Conservation (phyloP, 2,888 invertebrate species). For the Ecliptopera silaceata region DNA sequence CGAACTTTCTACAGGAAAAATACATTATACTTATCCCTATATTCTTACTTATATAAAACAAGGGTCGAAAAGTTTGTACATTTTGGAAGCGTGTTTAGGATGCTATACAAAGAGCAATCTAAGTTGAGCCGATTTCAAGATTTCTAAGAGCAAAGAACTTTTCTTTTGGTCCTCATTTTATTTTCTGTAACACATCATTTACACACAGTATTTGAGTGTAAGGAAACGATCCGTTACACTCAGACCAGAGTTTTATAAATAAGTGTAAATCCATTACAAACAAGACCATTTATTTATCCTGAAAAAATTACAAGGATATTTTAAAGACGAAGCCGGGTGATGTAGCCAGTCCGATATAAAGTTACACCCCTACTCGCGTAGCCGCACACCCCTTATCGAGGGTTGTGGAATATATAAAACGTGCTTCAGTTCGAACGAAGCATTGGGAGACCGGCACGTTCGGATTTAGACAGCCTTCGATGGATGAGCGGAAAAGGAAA, state of each 20-base stretch:
- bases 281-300: neutral
- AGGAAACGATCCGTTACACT: too few species aligned
- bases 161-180: too few species aligned
- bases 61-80: neutral
- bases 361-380: conserved; percentile 38
- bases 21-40: neutral
- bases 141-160: too few species aligned
- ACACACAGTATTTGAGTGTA: too few species aligned
- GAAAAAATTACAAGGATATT: too few species aligned
- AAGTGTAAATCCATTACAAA: too few species aligned
- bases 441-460: conserved; percentile 35
- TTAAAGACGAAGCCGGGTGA: conserved; percentile 4
- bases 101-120: neutral
- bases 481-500: conserved; percentile 13
- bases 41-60: neutral
- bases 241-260: too few species aligned
- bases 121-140: too few species aligned
- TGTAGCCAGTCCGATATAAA: conserved; percentile 25
- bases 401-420: conserved; percentile 28
- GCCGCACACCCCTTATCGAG: conserved; percentile 28
- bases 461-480: conserved; percentile 29
- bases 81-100: neutral
- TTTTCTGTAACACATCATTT: too few species aligned
- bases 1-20: conserved; percentile 7
- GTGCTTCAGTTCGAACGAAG: conserved; percentile 31